Percentiles rank a stretch among this genome's conserved stretches.
Evolutionary conservation across 2,888 invertebrate genomes (phyloP).

Genomic region (Drosophila fulvimacula): DNA sequence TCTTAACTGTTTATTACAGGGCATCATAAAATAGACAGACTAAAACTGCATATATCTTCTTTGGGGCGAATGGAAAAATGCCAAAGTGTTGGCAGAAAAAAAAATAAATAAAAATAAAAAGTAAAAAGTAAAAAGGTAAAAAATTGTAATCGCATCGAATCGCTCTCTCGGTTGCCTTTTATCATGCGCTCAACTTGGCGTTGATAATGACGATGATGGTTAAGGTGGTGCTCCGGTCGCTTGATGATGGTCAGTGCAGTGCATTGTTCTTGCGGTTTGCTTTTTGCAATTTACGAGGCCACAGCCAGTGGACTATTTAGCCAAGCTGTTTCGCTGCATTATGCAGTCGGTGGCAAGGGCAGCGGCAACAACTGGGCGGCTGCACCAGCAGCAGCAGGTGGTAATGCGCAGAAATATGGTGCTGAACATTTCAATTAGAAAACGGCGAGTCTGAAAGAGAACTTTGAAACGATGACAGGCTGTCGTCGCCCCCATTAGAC

Average conservation of each 20-base stretch:
- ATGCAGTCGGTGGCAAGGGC: constrained; percentile 21
- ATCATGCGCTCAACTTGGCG: constrained; percentile 75
- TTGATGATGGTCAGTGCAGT: constrained; percentile 49
- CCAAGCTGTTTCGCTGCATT: constrained; percentile 34
- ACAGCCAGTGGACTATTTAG: constrained; percentile 53
- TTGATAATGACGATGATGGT: constrained; percentile 64
- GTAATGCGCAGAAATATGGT: constrained; percentile 78
- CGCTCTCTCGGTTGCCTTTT: constrained; percentile 64
- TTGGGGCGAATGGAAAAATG: constrained; percentile 39
- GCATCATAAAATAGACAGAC: constrained; percentile 7
- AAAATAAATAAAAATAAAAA: constrained; percentile 32
- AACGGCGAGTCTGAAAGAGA: constrained; percentile 46
- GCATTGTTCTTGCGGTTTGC: constrained; percentile 63
- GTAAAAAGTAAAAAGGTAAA: constrained; percentile 50
- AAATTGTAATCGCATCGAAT: constrained; percentile 61
- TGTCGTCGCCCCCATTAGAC: constrained; percentile 66
- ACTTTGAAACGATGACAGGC: constrained; percentile 66
- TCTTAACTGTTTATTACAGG: background rate
- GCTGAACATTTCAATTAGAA: constrained; percentile 79
- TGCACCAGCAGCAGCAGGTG: constrained; percentile 63
- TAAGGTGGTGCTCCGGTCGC: constrained; percentile 39
- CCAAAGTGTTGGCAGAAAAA: constrained; percentile 53
- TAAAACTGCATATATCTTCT: constrained; percentile 11
- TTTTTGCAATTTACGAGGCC: constrained; percentile 59
- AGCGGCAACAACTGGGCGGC: constrained; percentile 43